Percentiles rank a stretch among this genome's conserved stretches.
These are phyloP conservation scores for Onychostoma macrolepis DNA, from an alignment of 2,113 vertebrate species.

Conservation along the genomic window DNA sequence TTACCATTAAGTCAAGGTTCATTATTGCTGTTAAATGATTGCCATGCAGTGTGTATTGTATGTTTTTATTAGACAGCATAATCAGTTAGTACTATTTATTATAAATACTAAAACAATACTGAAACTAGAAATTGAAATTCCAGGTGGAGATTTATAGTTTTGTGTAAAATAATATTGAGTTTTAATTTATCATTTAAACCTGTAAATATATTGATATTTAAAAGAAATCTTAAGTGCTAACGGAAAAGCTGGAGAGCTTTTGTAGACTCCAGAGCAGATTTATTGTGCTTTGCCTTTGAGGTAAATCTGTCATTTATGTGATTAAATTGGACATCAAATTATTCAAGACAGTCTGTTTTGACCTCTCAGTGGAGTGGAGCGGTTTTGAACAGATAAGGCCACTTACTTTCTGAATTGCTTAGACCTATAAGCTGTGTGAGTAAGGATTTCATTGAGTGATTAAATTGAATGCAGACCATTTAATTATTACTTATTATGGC, in stretches of 20 bases:
- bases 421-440: background rate
- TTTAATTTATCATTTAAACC: background rate
- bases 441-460: background rate
- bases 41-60: background rate
- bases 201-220: background rate
- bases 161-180: background rate
- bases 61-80: background rate
- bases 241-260: background rate
- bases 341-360: background rate
- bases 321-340: background rate
- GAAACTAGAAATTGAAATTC: background rate
- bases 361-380: background rate
- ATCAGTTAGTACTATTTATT: background rate
- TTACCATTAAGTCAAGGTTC: background rate
- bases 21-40: background rate
- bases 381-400: background rate
- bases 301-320: background rate
- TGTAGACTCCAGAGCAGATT: background rate
- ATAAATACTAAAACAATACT: background rate
- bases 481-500: no score
- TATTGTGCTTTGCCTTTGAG: background rate
- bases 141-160: background rate
- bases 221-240: background rate
- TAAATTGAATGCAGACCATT: background rate
- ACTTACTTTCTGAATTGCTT: background rate